These are phyloP conservation scores for Setophaga coronata DNA, from an alignment of 2,113 vertebrate genomes.

Conservation along the genomic window DNA sequence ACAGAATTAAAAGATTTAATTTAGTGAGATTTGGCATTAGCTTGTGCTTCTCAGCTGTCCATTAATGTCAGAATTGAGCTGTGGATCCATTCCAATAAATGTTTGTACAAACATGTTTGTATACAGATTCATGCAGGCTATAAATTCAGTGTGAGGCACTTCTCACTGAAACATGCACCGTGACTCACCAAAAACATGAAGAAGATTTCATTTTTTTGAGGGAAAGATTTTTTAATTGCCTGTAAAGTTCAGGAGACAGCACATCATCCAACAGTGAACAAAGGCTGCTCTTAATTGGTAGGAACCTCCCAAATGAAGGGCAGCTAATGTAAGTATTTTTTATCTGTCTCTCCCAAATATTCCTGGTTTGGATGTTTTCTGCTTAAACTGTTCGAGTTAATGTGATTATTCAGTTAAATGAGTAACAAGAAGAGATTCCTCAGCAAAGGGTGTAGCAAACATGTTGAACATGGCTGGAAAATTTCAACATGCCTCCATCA, in stretches of 20 bases:
- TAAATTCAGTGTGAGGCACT: background rate
- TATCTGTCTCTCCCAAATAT: background rate
- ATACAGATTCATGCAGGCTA: background rate
- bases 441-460: background rate
- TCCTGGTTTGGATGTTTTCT: background rate
- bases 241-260: background rate
- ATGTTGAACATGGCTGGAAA: accelerated
- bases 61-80: background rate
- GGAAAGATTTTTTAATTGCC: background rate
- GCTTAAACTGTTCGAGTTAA: background rate
- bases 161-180: background rate
- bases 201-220: background rate
- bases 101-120: background rate
- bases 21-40: background rate
- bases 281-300: background rate
- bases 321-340: background rate
- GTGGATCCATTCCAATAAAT: background rate
- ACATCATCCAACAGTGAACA: background rate
- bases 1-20: background rate
- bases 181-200: background rate
- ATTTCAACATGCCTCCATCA: background rate
- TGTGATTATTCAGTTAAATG: constrained; percentile 14
- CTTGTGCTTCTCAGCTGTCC: background rate
- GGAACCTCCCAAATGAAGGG: background rate
- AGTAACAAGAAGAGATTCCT: background rate